These are phyloP conservation scores for Takifugu ocellatus DNA, from an alignment of 2,797 vertebrate genomes.

Conservation along the genomic window DNA sequence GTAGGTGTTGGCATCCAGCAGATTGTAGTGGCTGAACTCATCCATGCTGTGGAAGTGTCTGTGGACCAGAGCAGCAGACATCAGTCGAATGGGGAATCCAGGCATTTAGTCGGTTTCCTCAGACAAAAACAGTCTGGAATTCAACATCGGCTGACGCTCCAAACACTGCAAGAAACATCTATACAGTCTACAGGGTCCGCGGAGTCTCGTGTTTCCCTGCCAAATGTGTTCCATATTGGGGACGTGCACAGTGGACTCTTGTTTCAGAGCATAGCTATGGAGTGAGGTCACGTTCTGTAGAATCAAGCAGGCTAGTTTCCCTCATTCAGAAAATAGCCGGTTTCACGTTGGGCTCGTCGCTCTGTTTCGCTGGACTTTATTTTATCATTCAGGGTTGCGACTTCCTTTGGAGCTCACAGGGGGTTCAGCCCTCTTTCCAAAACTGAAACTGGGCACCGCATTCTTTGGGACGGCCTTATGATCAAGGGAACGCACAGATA, in stretches of 20 bases:
- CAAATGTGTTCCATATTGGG: slow-evolving; percentile 61
- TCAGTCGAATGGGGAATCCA: too few relatives aligned
- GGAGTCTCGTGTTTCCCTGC: slow-evolving; percentile 31
- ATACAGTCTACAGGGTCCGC: slow-evolving; percentile 33
- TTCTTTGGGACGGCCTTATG: background rate
- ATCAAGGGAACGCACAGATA: too few relatives aligned
- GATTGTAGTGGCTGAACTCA: slow-evolving; percentile 97
- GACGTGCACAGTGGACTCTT: slow-evolving; percentile 25
- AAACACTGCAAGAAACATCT: slow-evolving; percentile 37
- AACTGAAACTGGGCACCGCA: background rate
- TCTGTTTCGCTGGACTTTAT: slow-evolving; percentile 5
- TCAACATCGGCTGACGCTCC: slow-evolving; percentile 36
- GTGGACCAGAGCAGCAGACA: slow-evolving; percentile 28
- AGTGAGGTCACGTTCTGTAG: slow-evolving; percentile 60
- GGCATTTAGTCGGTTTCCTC: slow-evolving; percentile 23
- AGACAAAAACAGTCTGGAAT: slow-evolving; percentile 35
- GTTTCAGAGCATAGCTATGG: slow-evolving; percentile 66
- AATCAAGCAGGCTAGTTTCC: slow-evolving; percentile 35
- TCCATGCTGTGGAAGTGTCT: slow-evolving; percentile 99
- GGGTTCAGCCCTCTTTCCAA: slow-evolving; percentile 13
- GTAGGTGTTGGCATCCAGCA: slow-evolving; percentile 85
- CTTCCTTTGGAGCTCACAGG: slow-evolving; percentile 12
- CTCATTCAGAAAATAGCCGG: slow-evolving; percentile 27
- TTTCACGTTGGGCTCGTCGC: slow-evolving; percentile 19
- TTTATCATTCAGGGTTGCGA: slow-evolving; percentile 9